Evolutionary conservation across 1,140 invertebrate species (phyloP).

Genomic region (Galendromus occidentalis): DNA sequence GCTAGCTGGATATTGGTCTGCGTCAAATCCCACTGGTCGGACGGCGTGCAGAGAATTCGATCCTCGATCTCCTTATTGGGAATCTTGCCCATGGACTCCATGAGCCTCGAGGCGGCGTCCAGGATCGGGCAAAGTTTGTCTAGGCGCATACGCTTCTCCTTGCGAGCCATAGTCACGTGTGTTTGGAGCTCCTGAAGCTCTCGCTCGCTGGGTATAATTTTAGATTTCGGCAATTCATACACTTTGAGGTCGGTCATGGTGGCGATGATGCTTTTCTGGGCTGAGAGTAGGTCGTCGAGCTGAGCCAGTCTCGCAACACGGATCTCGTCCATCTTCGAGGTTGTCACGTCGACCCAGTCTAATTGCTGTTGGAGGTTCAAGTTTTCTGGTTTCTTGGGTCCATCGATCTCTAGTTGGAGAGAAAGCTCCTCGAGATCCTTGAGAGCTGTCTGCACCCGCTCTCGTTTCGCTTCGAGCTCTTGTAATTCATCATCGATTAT

Average conservation of each 20-base stretch:
- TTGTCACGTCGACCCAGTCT: background rate
- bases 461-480: background rate
- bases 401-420: background rate
- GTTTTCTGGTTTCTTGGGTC: background rate
- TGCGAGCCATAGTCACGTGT: background rate
- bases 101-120: background rate
- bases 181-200: background rate
- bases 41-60: background rate
- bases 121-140: background rate
- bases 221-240: background rate
- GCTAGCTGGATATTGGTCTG: background rate
- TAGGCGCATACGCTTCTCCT: background rate
- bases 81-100: background rate
- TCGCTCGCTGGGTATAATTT: background rate
- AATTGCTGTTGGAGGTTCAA: slow-evolving; percentile 5
- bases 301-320: background rate
- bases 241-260: background rate
- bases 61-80: background rate
- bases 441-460: background rate
- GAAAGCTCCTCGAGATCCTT: background rate
- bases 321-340: background rate
- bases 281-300: background rate
- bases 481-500: background rate
- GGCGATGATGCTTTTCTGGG: background rate
- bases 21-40: background rate